phyloP scores from a whole-genome alignment of 2,113 vertebrate genomes.

The Sapajus apella region DNA sequence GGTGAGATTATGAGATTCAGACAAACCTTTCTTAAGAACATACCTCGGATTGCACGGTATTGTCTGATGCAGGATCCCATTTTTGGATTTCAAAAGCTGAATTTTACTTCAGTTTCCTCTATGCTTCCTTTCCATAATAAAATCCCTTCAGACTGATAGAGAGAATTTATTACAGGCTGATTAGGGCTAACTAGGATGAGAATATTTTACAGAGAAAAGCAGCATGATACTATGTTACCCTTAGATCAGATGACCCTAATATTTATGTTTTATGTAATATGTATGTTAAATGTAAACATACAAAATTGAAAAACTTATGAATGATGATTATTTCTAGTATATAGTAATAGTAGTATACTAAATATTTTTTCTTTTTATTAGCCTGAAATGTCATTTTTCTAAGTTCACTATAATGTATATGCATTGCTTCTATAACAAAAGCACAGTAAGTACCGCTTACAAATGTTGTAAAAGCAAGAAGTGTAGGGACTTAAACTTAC shows the following conservation, averaged over 20 bases:
- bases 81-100: conserved; percentile 28
- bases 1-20: not conserved
- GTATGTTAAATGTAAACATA: not conserved
- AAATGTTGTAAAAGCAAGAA: conserved; percentile 24
- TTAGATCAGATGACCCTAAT: not conserved
- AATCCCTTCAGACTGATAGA: not conserved
- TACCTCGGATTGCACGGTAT: not conserved
- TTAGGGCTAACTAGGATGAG: not conserved
- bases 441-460: not conserved
- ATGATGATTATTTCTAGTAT: not conserved
- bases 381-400: not conserved
- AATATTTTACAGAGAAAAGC: not conserved
- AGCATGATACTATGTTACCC: not conserved
- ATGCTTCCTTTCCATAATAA: not conserved
- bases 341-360: not conserved
- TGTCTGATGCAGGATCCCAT: not conserved
- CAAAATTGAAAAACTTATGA: not conserved
- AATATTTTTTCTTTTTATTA: not conserved
- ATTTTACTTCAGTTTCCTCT: not conserved
- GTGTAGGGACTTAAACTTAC: not conserved
- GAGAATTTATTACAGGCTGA: not conserved
- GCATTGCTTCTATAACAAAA: not conserved
- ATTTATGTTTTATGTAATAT: not conserved
- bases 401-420: not conserved
- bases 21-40: not conserved